These are phyloP conservation scores for Bellardia pandia DNA, from an alignment of 2,888 invertebrate genomes.

Conservation along the genomic window DNA sequence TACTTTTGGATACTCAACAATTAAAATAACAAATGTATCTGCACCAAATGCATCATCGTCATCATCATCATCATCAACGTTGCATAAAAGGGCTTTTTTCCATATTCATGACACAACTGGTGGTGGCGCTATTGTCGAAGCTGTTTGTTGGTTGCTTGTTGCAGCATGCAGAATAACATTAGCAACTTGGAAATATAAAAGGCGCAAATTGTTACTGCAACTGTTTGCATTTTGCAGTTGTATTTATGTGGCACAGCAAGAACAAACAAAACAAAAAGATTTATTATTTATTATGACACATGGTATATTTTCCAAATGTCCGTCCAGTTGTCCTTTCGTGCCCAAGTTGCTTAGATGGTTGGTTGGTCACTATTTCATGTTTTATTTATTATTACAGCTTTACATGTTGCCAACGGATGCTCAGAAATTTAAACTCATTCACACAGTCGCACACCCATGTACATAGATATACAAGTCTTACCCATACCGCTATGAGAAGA, in stretches of 20 bases:
- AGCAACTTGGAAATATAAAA: conserved; percentile 40
- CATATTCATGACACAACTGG: conserved; percentile 52
- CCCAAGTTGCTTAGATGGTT: conserved; percentile 25
- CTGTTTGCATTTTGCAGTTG: conserved; percentile 68
- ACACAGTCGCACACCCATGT: background rate
- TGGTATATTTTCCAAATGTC: conserved; percentile 56
- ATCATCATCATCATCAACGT: conserved; percentile 16
- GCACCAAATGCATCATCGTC: conserved; percentile 67
- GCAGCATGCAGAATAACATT: conserved; percentile 32
- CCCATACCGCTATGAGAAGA: background rate
- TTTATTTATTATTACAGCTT: conserved; percentile 44
- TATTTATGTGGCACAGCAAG: conserved; percentile 9
- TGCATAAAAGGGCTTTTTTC: conserved; percentile 52
- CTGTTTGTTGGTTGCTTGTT: conserved; percentile 21
- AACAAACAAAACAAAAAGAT: conserved; percentile 59
- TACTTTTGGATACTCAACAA: conserved; percentile 63
- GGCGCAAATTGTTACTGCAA: conserved; percentile 68
- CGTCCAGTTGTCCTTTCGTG: conserved; percentile 36
- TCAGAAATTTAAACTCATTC: conserved; percentile 23
- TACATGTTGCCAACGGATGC: conserved; percentile 26
- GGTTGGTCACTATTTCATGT: conserved; percentile 66
- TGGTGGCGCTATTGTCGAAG: conserved; percentile 8
- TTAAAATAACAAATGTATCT: conserved; percentile 71
- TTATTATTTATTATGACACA: conserved; percentile 74
- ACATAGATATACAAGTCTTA: background rate